Conservation (phyloP, 2,113 vertebrate species). For the Ophiodon elongatus region DNA sequence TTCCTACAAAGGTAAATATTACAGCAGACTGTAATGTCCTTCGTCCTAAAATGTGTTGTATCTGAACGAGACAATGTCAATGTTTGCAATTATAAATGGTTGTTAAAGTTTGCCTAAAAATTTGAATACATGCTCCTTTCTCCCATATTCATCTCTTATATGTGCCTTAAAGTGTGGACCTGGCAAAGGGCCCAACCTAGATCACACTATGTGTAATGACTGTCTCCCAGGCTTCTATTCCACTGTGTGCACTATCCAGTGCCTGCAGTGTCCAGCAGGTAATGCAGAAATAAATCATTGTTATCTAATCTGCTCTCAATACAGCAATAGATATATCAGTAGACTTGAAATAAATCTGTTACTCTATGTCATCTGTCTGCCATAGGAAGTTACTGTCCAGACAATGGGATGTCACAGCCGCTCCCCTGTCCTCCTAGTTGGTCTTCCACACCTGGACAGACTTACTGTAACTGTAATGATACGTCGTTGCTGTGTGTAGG, state of each 20-base stretch:
- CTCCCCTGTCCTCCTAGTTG: constrained; percentile 76
- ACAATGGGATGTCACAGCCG: constrained; percentile 75
- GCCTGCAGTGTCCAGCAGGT: constrained; percentile 88
- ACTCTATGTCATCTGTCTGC: constrained; percentile 15
- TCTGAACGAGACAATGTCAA: not conserved
- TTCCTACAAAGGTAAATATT: constrained; percentile 75
- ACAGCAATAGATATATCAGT: not conserved
- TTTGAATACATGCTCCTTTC: not conserved
- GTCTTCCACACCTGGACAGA: constrained; percentile 74
- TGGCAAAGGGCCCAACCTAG: constrained; percentile 81
- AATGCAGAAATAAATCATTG: constrained; percentile 24
- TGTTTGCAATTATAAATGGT: not conserved
- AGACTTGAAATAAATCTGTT: not conserved
- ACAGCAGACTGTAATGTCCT: constrained; percentile 1
- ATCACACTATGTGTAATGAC: constrained; percentile 73
- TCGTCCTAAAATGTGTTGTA: not conserved
- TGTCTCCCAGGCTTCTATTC: constrained; percentile 81
- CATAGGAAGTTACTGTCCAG: constrained; percentile 82
- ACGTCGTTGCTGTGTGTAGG: constrained; percentile 62
- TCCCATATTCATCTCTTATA: not conserved
- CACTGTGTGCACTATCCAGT: constrained; percentile 65
- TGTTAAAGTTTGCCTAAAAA: not conserved
- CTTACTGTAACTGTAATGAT: constrained; percentile 77
- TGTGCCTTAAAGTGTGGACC: constrained; percentile 69
- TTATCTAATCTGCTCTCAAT: not conserved